A percentile compares a stretch with the other conserved stretches of the same genome.
phyloP scores from a whole-genome alignment of 2,797 vertebrate species.

The Sciurus carolinensis region DNA sequence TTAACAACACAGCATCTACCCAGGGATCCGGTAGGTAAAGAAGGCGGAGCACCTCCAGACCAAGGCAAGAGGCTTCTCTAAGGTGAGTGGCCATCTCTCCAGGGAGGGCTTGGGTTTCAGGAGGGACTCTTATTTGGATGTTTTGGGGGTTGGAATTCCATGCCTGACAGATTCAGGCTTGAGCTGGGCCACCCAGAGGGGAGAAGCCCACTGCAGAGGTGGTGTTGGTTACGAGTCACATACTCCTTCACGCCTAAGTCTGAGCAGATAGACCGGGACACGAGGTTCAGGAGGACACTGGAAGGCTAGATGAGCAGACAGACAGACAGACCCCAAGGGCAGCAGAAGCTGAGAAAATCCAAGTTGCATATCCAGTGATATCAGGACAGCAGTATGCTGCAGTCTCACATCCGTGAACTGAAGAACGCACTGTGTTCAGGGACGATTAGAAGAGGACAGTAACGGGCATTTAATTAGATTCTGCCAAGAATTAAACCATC shows the following conservation, averaged over 20 bases:
- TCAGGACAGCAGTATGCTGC: rapidly evolving
- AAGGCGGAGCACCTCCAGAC: not conserved
- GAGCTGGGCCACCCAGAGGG: rapidly evolving
- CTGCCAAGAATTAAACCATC: not conserved
- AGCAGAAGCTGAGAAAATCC: not conserved
- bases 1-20: not conserved
- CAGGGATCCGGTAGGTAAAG: rapidly evolving
- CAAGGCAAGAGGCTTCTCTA: too few species aligned
- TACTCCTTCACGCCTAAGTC: not conserved
- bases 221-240: rapidly evolving
- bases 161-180: not conserved
- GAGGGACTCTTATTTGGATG: not conserved
- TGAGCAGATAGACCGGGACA: not conserved
- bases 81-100: not conserved
- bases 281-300: rapidly evolving
- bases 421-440: too few species aligned
- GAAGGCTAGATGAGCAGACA: not conserved
- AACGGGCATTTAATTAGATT: too few species aligned
- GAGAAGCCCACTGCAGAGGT: not conserved
- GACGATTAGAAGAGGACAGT: not conserved
- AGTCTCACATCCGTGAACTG: rapidly evolving
- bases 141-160: not conserved
- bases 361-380: not conserved
- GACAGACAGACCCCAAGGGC: not conserved
- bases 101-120: not conserved